Evolutionary conservation across 2,888 invertebrate species (phyloP), one percentile per base, ranked within the genome.

Genomic region (Pelosia muscerda): DNA sequence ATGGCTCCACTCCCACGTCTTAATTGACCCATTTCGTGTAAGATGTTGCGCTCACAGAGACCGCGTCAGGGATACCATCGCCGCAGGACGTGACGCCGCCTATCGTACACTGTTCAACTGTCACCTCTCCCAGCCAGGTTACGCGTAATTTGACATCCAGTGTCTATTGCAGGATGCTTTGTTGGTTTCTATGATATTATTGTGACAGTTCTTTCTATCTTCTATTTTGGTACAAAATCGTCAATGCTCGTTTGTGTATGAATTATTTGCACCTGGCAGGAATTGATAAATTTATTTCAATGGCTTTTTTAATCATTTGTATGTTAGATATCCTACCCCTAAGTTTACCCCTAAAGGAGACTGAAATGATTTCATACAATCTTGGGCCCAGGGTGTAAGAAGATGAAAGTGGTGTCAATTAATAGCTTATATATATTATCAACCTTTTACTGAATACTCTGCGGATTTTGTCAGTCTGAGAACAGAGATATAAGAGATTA

Each of bases 21-120:
- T 94, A 94, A 95, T 95, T 93, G 94, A 94, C 93, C 94, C 87
- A 93, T 93, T 95, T 94, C 92, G 93, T 93, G 93, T 93, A 89
- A 91, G 91, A 90, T 89, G 92, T 88, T 81, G 87, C 90, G 88
- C 88, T 88, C 83, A 82, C 80, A 82, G 86, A 82, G 84, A 86
- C 89, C 88, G 88, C 87, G 86, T 91, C 84, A 86, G 89, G 94
- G 94, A 95, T 94, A 94, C 87, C 86, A 94, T 94, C 94, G 85
- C 94, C 93, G 93, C 91, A 77, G 76, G 84, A 92, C 93, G 93
- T 92, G 93, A 91, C 82, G 79, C 76, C 83, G 79, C 86, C 83
- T 88, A 88, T 87, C 90, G 76, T 79, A 76, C 71, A 72, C 75
- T 71, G 70, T 72, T 75, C 74, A 64, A 68, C 74, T 77, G 78